These are phyloP conservation scores for Lithobates sylvaticus DNA, from an alignment of 2,797 vertebrate genomes.

Conservation along the genomic window DNA sequence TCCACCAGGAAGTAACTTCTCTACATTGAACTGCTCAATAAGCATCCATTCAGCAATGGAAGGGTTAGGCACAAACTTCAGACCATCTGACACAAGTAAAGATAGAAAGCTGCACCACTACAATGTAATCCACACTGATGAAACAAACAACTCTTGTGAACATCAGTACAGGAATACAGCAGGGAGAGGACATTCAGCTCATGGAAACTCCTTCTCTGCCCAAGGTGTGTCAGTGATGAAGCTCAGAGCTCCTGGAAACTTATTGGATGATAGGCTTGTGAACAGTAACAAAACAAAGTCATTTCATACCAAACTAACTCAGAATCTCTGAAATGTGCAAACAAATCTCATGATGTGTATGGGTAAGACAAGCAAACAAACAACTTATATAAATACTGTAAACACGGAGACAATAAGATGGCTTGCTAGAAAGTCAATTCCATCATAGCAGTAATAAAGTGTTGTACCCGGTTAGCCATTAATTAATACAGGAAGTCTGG, in stretches of 20 bases:
- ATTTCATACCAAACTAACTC: too few species aligned
- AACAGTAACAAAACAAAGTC: background rate
- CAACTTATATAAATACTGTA: too few species aligned
- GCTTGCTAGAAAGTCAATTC: too few species aligned
- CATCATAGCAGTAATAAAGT: too few species aligned
- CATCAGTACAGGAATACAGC: background rate
- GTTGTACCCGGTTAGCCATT: too few species aligned
- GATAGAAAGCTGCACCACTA: slow-evolving; percentile 49
- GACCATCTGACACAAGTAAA: slow-evolving; percentile 34
- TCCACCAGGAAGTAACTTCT: background rate
- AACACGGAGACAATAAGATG: too few species aligned
- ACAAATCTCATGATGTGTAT: too few species aligned
- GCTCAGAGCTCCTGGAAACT: slow-evolving; percentile 66
- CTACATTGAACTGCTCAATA: background rate
- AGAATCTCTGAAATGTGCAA: too few species aligned
- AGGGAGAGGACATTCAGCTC: background rate
- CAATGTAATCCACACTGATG: slow-evolving; percentile 47
- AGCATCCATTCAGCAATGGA: slow-evolving; percentile 5
- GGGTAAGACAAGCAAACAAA: too few species aligned
- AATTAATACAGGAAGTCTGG: too few species aligned
- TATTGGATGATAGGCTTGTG: slow-evolving; percentile 62
- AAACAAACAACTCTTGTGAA: background rate
- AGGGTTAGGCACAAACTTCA: slow-evolving; percentile 30
- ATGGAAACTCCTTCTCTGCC: background rate
- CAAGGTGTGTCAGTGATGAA: slow-evolving; percentile 8